Percentiles rank a stretch among this genome's conserved stretches.
These are phyloP conservation scores for Glaucopsyche alexis DNA, from an alignment of 2,888 invertebrate species.

Conservation along the genomic window DNA sequence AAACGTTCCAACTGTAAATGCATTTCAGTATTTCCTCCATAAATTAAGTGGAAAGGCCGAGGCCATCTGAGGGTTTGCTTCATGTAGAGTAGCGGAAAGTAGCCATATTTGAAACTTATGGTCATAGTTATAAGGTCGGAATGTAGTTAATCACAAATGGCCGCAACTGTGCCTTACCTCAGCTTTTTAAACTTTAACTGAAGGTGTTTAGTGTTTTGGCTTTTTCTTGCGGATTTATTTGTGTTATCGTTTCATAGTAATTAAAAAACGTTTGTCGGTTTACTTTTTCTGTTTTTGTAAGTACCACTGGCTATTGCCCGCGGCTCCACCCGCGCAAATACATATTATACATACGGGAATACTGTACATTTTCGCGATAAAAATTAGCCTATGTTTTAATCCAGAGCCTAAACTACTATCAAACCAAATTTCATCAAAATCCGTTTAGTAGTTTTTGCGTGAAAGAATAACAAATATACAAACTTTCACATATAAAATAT, in stretches of 20 bases:
- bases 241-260: neutral
- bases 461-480: too few species aligned
- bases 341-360: too few species aligned
- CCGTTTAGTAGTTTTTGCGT: too few species aligned
- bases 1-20: conserved; percentile 14
- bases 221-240: neutral
- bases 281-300: neutral
- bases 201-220: neutral
- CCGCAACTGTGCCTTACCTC: neutral
- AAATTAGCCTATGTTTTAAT: too few species aligned
- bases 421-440: too few species aligned
- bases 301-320: too few species aligned
- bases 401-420: too few species aligned
- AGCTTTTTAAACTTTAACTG: neutral
- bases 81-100: neutral
- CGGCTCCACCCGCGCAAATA: too few species aligned
- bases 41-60: conserved; percentile 18
- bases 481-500: too few species aligned
- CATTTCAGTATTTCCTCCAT: conserved; percentile 24
- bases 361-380: too few species aligned
- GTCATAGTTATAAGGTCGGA: neutral
- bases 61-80: conserved; percentile 9
- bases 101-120: neutral
- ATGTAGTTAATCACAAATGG: neutral
- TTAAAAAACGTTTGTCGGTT: neutral